Evolutionary conservation across 2,888 invertebrate genomes (phyloP), one percentile per base, ranked within the genome.

Genomic region (Erynnis tages): DNA sequence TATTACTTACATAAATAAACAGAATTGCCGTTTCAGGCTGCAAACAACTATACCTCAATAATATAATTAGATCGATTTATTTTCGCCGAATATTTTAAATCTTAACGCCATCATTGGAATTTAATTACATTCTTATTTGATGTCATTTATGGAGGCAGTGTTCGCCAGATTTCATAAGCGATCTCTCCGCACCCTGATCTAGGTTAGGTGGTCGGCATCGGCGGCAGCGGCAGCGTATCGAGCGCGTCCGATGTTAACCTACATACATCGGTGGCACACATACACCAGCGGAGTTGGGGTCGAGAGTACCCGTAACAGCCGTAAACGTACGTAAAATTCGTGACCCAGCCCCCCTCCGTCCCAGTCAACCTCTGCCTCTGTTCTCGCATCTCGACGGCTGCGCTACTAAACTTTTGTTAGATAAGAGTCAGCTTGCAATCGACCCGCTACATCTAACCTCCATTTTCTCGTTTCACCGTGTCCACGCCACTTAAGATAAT

Each of bases 101-200:
- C 1, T 5, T 16, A n/a, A 17, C 4, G n/a, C 2, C 16, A 34
- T 16, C 14, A 35, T 35, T 19, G 37, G 7, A 21, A 21, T 37
- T 3, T 30, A 30, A 7, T 14, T 40, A 40, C 38, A 40, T 25
- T 50, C 13, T n/a, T 44, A 52, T 44, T 52, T 13, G 27, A 52
- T 81, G 82, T 79, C 79, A 81, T 80, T 81, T 77, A 83, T 80
- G 81, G 78, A 84, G 83, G 68, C 76, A 68, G 71, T 78, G 80
- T 80, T 85, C 79, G 84, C 87, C 84, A 87, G 85, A 89, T 88
- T 88, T 88, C 86, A 88, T 87, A 87, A 87, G 85, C 86, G 82
- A 86, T 87, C 86, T 89, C 88, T 85, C 86, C 77, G 78, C 80
- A 83, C 87, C 87, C 87, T 88, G 88, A 88, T 87, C 87, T 88